Evolutionary conservation across 1,140 invertebrate genomes (phyloP), one percentile per base, ranked within the genome.

Genomic region (Cydia pomonella): DNA sequence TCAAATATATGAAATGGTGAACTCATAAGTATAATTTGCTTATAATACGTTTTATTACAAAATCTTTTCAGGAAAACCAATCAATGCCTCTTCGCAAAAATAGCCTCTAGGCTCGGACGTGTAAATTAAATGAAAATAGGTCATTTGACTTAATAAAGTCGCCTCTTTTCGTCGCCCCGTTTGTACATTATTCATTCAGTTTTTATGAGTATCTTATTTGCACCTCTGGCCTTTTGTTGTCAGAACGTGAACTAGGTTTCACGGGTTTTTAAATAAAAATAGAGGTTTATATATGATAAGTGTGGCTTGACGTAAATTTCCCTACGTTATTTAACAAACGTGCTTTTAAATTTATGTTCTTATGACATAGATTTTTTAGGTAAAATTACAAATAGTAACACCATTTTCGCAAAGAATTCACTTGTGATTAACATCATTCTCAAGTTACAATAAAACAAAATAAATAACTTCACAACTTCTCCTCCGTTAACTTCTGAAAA

Each of bases 101-200:
- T 59, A 59, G 53, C 53, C 18, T 59, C 53, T 9, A 59, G 53
- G 6, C n/a, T 9, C n/a, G 53, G 21, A 23, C 21, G 53, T 23
- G 53, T 59, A 59, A 23, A 53, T n/a, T 53, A 18, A n/a, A 53
- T 53, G n/a, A 18, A 53, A 59, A 59, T 59, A 59, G 53, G 53
- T 59, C 53, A 59, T 59, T 59, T 23, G 53, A 23, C 18, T 59
- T 59, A 59, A 59, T 23, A 59, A 59, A n/a, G 53, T 59, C 53
- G 53, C 53, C 21, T 59, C 10, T 59, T 18, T 21, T 59, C 53
- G 21, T 18, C 50, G 50, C 50, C 53, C 53, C 53, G 53, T 4
- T 23, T 10, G n/a, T n/a, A 59, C 50, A 53, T 53, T 18, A 53
- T 18, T 59, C 21, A 59, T 59, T 59, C 53, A 23, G 3, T 59